These are phyloP conservation scores for Crossocerus cetratus DNA, from an alignment of 2,888 invertebrate genomes.

Conservation along the genomic window DNA sequence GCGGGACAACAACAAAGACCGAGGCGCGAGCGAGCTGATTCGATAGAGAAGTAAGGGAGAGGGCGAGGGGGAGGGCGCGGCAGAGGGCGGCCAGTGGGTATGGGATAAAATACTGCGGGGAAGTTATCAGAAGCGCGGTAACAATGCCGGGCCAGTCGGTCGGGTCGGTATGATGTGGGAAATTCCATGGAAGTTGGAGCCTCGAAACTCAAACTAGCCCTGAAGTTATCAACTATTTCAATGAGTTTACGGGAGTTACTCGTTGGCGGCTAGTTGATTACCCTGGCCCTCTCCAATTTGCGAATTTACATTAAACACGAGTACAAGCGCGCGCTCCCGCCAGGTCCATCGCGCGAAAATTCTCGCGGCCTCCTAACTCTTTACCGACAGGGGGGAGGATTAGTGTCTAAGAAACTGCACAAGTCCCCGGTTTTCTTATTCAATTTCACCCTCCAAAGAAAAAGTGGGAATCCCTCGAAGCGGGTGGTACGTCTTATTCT, in stretches of 20 bases:
- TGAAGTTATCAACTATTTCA: conserved; percentile 71
- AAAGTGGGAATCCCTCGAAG: too few relatives aligned
- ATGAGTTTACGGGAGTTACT: conserved; percentile 69
- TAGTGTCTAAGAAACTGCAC: too few relatives aligned
- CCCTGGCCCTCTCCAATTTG: conserved; percentile 66
- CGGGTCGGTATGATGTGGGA: conserved; percentile 65
- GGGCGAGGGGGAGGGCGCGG: neutral
- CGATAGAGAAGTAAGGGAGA: conserved; percentile 12
- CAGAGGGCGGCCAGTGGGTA: neutral
- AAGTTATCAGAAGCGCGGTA: conserved; percentile 57
- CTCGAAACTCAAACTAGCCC: conserved; percentile 61
- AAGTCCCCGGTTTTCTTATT: too few relatives aligned
- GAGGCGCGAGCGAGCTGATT: conserved; percentile 69
- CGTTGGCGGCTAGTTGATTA: conserved; percentile 69
- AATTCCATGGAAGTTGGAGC: conserved; percentile 60
- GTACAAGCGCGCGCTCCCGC: conserved; percentile 11
- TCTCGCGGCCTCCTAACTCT: conserved; percentile 39
- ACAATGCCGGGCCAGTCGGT: conserved; percentile 61
- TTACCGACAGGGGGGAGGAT: too few relatives aligned
- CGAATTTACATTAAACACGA: conserved; percentile 67
- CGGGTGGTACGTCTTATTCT: too few relatives aligned
- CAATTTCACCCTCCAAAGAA: too few relatives aligned
- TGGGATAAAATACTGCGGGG: conserved; percentile 39
- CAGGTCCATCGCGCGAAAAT: conserved; percentile 55
- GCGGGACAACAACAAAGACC: conserved; percentile 22